phyloP scores from a whole-genome alignment of 37 sponge, comb jelly and placozoan species.

The Chondrilla cf. caribensis region DNA sequence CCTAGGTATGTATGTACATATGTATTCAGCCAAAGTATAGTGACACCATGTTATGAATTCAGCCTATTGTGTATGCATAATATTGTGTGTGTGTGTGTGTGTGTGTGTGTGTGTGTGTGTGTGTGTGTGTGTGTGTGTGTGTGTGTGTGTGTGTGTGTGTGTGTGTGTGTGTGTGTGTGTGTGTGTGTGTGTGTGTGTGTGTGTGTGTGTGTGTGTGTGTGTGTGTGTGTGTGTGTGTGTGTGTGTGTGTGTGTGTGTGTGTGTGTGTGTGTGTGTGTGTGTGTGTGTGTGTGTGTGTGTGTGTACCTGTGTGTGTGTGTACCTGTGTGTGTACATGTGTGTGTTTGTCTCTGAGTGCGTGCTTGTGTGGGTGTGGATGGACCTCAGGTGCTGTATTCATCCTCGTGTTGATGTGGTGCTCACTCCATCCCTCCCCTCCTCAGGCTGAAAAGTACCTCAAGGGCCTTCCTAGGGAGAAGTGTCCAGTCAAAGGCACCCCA shows the following conservation, averaged over 20 bases:
- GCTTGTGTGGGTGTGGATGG: conserved; percentile 12
- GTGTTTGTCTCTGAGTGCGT: conserved; percentile 7
- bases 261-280: conserved; percentile 24
- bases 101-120: no score
- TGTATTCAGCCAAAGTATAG: no score
- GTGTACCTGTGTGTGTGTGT: conserved; percentile 26
- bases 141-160: no score
- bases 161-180: no score
- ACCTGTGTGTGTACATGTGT: not conserved
- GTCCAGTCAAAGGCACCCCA: conserved; percentile 60
- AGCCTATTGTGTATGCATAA: no score
- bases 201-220: no score
- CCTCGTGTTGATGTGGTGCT: not conserved
- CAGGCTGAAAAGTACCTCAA: conserved; percentile 61
- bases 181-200: no score
- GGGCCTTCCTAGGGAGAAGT: conserved; percentile 71
- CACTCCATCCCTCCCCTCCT: not conserved
- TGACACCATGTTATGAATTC: no score
- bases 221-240: no score
- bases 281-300: conserved; percentile 30
- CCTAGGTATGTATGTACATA: no score
- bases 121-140: no score
- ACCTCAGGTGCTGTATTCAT: not conserved
- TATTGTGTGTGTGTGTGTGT: no score
- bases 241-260: conserved; percentile 12